phyloP scores from a whole-genome alignment of 2,797 vertebrate genomes.

The Helicolenus hilgendorfi region DNA sequence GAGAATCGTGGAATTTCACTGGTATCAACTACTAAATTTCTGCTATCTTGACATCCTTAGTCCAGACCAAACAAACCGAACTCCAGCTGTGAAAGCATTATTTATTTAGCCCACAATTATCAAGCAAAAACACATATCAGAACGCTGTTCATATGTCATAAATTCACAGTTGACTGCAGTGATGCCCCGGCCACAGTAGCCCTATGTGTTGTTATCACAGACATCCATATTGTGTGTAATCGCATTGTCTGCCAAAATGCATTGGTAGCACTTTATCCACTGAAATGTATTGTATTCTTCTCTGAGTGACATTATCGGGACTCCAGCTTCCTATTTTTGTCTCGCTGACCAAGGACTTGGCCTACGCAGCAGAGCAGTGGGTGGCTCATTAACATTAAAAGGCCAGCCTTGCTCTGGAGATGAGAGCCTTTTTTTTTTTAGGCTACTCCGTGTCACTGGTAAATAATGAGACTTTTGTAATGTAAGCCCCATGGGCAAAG shows the following conservation, averaged over 20 bases:
- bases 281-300: slow-evolving; percentile 59
- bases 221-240: slow-evolving; percentile 23
- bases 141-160: not conserved
- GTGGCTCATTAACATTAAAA: slow-evolving; percentile 76
- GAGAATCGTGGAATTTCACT: too few relatives aligned
- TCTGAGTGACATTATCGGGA: slow-evolving; percentile 72
- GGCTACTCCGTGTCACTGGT: slow-evolving; percentile 58
- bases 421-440: slow-evolving; percentile 17
- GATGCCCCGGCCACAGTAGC: not conserved
- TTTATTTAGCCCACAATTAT: not conserved
- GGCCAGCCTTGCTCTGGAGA: slow-evolving; percentile 51
- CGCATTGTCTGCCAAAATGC: slow-evolving; percentile 23
- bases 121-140: not conserved
- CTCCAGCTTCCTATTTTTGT: slow-evolving; percentile 73
- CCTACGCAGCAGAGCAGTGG: slow-evolving; percentile 34
- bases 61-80: not conserved
- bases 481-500: slow-evolving; percentile 38
- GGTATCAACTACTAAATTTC: too few relatives aligned
- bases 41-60: too few relatives aligned
- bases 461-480: slow-evolving; percentile 70
- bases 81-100: not conserved
- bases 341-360: slow-evolving; percentile 68
- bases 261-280: slow-evolving; percentile 40
- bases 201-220: slow-evolving; percentile 24
- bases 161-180: not conserved